Evolutionary conservation across 2,113 vertebrate genomes (phyloP), one percentile per base, ranked within the genome.

Genomic region (Parotia lawesii): DNA sequence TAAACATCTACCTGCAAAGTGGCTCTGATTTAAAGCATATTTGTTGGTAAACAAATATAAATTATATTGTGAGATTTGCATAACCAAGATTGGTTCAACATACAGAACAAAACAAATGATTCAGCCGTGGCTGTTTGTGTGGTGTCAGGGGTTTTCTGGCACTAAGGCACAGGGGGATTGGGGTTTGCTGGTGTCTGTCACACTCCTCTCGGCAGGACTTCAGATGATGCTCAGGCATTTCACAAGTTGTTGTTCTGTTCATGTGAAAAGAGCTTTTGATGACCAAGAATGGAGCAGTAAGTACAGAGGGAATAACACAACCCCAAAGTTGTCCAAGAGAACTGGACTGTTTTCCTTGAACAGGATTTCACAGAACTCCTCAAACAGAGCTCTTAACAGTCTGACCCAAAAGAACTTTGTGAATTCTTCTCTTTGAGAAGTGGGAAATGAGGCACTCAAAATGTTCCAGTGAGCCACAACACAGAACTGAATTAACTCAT

Each of bases 71-170:
- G 57, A 74, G 37, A 28, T 80, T 57, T 73, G n/a, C 5, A 11
- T 77, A 73, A 57, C 5, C 38, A 48, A 18, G 50, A 64, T 6
- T 37, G 54, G 57, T 57, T 20, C 16, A 73, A 57, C 10, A 18
- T 0, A 40, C 2, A 58, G 76, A 40, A 70, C 5, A 20, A 62
- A 47, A 31, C 1, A 48, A 92, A 65, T 0, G 0, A 12, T 35
- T 31, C 29, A 56, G 35, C 17, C 21, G 11, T 31, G 42, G 8
- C 33, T 56, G 56, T 24, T 53, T 8, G 1, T 5, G 24, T 25
- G 42, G 21, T 8, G 3, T 33, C 51, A 53, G 60, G 48, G 47
- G 11, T 31, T 78, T 82, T 17, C 70, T 66, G 42, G 56, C 38
- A 37, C 28, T 23, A 6, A 31, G 29, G 64, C 58, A 60, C 45